Evolutionary conservation across 2,113 vertebrate genomes (phyloP).

Genomic region (Poecilia latipinna): DNA sequence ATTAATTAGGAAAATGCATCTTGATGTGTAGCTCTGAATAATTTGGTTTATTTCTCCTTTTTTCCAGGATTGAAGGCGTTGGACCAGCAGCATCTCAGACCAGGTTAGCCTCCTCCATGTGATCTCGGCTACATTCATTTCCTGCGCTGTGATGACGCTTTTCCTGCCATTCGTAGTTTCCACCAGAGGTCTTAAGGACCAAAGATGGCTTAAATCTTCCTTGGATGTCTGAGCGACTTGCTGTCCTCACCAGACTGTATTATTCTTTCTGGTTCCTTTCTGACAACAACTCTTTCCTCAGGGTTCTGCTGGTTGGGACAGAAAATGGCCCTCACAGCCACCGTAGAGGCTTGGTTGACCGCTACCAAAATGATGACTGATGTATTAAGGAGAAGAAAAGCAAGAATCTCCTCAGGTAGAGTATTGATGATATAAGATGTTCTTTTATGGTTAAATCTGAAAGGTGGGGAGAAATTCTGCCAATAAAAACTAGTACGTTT

Average conservation of each 20-base stretch:
- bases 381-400: no score
- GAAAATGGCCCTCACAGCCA: not conserved
- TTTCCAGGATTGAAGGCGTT: no score
- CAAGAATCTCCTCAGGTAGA: no score
- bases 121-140: no score
- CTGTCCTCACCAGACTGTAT: not conserved
- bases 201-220: constrained; percentile 63
- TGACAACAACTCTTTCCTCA: not conserved
- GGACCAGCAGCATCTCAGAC: not conserved
- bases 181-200: constrained; percentile 58
- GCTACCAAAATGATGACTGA: no score
- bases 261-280: not conserved
- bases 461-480: no score
- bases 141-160: constrained; percentile 44
- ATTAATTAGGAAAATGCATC: no score
- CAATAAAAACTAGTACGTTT: no score
- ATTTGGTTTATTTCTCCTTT: no score
- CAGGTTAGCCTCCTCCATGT: not conserved
- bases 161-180: constrained; percentile 68
- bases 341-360: not conserved
- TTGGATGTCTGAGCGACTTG: constrained; percentile 67
- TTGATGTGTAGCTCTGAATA: no score
- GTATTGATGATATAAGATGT: no score
- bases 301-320: rapidly evolving
- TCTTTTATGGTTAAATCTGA: no score